Evolutionary conservation across 92 coral and sea anemone species (phyloP), one percentile per base, ranked within the genome.

Genomic region (Actinostola sp.): DNA sequence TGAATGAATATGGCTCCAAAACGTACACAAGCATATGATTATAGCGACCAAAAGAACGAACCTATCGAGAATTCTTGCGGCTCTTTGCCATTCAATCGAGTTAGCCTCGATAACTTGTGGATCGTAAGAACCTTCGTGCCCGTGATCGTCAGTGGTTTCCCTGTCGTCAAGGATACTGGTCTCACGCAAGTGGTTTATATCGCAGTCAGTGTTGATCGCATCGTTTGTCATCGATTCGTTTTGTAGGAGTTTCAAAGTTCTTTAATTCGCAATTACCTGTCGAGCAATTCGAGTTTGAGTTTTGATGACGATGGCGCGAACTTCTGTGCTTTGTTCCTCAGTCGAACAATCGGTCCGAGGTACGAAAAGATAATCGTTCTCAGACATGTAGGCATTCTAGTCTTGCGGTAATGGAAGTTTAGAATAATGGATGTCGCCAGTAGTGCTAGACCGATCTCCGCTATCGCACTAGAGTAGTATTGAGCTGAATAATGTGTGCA

Each of bases 401-500:
- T 66, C 52, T 75, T 76, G 53, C 84, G 87, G 78, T 90, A 84
- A 48, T 86, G 90, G 28, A 86, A 90, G 84, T 90, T 90, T 28
- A 90, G 73, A 62, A 90, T 83, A 49, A 90, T 64, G 9, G 92
- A 88, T 10, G 96, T 90, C 5, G 92, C 78, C 29, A 90, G 49
- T 62, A 90, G 32, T 27, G 96, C 96, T 20, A 82, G 58, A 1
- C 96, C 96, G 35, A 90, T 90, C 75, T 90, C 96, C 11, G 92
- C 73, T 13, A 90, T 90, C 0, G 92, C 96, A 23, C 84, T 83
- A 26, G 96, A 88, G 49, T 90, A 90, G 84, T 90, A 90, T 56
- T 75, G 82, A 3, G 96, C 96, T 90, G 81, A n/a, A 33, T n/a
- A n/a, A n/a, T n/a, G n/a, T n/a, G n/a, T n/a, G n/a, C n/a, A n/a